Base-by-base conservation (phyloP, 2,113 vertebrate genomes). In the Amblyopsis rosae region DNA sequence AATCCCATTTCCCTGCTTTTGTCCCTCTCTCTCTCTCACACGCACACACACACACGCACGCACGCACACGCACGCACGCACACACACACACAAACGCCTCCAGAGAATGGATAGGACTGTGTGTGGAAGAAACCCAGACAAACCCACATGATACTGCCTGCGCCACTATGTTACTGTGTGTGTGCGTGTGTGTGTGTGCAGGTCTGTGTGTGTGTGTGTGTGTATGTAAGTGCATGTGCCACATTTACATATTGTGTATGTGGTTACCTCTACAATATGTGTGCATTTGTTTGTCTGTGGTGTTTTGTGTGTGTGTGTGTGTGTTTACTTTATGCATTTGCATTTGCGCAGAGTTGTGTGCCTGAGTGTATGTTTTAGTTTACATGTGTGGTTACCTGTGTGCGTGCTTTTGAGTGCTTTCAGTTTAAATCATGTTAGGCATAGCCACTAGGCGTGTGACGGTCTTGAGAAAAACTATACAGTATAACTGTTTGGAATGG, bases 1-100 rank as follows among this genome's bases (percentile, higher is more conserved):
- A 41, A 41, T 41, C 35, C 59, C 26, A 9, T 26, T 19, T 33
- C 26, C 12, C 57, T 17, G 6, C 55, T 53, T 62, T 6, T 41
- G 47, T 35, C 65, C 9, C 56, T 59, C 12, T 59, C 64, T 35
- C 13, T 10, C 16, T 57, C 57, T 59, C 12, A 58, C 33, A n/a
- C 46, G 11, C 33, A 56, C 51, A 19, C 47, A 33, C 58, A 54
- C 32, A 50, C 70, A 67, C 79, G 75, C 75, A 83, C 79, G 50
- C 55, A 65, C 49, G 32, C 16, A 62, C 48, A 69, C 60, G n/a
- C n/a, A n/a, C n/a, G n/a, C n/a, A n/a, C n/a, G n/a, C n/a, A n/a
- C 45, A 13, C 32, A 56, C 51, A 19, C 47, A 32, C 58, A 54
- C 32, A 50, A 67, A 67, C 79, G 75, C 76, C 19, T 67, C 59